Evolutionary conservation across 2,113 vertebrate species (phyloP), one percentile per base, ranked within the genome.

Genomic region (Malurus cyaneus): DNA sequence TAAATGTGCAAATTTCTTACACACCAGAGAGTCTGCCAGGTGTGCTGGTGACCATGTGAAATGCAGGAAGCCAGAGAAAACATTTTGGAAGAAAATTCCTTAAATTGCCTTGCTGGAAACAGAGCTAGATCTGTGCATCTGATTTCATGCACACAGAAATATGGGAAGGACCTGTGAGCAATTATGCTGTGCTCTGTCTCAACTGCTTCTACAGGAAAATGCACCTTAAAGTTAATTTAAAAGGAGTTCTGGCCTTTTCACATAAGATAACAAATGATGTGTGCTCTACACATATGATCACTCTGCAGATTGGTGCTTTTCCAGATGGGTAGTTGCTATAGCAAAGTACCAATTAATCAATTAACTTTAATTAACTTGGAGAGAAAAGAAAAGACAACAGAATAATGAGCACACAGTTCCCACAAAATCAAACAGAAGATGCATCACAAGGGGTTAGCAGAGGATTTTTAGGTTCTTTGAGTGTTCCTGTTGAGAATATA

Each of bases 341-440:
- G 67, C 41, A 69, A 59, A 77, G 32, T 70, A 56, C 11, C n/a
- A 80, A 73, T 91, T 89, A 78, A 93, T 89, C 80, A 65, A 91
- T 78, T 84, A 91, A 57, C 46, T 86, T 89, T 73, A 88, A 95
- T 93, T 93, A 94, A 76, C 59, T 65, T 54, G 21, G 50, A 80
- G 54, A 91, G 41, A 88, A 90, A 91, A 77, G 42, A 39, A 67
- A 96, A 82, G 26, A 72, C 39, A 80, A 84, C 20, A 78, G 64
- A 83, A 44, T 24, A 86, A 86, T n/a, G 36, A 77, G 82, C 85
- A 44, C 57, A 52, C 12, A 46, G n/a, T 36, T 86, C 15, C 49
- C 32, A 6, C 32, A 89, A 77, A 91, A 86, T 44, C 36, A 60
- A 86, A 77, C 14, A 67, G 62, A 88, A 53, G 31, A 34, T 39